Evolutionary conservation across 2,113 vertebrate genomes (phyloP), one percentile per base, ranked within the genome.

Genomic region (Bucco capensis): DNA sequence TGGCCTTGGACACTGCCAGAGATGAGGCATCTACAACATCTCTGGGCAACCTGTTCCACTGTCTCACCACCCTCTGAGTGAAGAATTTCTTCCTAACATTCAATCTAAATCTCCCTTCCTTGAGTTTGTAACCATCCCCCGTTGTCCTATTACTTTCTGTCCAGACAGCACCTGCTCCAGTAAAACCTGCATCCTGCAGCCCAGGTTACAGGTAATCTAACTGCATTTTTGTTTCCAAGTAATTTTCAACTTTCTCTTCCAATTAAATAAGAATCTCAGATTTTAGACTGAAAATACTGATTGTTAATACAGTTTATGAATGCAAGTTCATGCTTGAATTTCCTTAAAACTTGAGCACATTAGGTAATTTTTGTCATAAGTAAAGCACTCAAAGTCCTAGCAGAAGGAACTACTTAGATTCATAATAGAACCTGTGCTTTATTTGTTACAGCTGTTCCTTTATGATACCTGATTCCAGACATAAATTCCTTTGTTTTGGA

Each of bases 371-470:
- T 91, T 54, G 58, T 85, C 25, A 31, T 53, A 89, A 86, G 66
- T 54, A 77, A 89, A 69, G 28, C 57, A 56, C 27, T 79, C 37
- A 21, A 92, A 60, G 38, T 58, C 69, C 38, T 50, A 82, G 19
- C 62, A 90, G 87, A 82, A 92, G 78, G 74, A 87, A 89, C 46
- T 61, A 65, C 46, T 83, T 87, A 84, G 44, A 69, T 75, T 72
- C 0, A 0, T 33, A 74, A 35, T 11, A 87, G 71, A 91, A 19
- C 14, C 14, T 46, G 42, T 47, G 35, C 74, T 92, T 90, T 84
- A 86, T 93, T 86, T 95, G 49, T 82, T 85, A 87, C 87, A 94
- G 87, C 62, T 89, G 77, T 76, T 92, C 54, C 64, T 61, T 87
- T 92, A 73, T 6, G 62, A 65, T 73, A 87, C 33, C 46, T 79